phyloP scores from a whole-genome alignment of 2,888 invertebrate species.

The Brachyptera risi region DNA sequence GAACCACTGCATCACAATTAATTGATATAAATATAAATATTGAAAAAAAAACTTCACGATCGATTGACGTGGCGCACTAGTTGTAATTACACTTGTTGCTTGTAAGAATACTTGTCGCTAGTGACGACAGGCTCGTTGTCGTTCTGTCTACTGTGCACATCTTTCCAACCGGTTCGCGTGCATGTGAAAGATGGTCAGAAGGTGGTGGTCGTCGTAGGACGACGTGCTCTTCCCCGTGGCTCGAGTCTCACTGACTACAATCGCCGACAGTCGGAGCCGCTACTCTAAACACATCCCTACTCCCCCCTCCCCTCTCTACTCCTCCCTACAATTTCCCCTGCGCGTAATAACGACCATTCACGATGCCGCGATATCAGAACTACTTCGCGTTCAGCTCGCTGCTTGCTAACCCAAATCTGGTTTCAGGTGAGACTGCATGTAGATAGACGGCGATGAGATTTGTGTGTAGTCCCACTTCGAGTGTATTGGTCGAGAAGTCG shows the following conservation, averaged over 20 bases:
- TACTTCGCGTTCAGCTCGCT: conserved; percentile 15
- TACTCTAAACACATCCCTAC: conserved; percentile 26
- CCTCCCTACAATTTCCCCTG: conserved; percentile 23
- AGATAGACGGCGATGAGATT: conserved; percentile 21
- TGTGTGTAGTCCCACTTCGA: conserved; percentile 20
- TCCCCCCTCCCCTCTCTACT: conserved; percentile 25
- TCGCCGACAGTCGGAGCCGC: background rate
- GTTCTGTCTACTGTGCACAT: conserved; percentile 1
- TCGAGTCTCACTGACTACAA: background rate
- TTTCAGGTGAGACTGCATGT: conserved; percentile 30
- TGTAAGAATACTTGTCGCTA: conserved; percentile 11
- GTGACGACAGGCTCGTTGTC: conserved; percentile 35
- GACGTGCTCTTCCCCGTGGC: background rate
- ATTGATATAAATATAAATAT: too few species aligned
- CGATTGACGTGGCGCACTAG: background rate
- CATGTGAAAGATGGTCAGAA: too few species aligned
- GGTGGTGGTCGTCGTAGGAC: background rate
- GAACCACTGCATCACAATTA: background rate
- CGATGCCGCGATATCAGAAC: too few species aligned
- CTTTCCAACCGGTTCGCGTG: background rate
- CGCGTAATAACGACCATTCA: conserved; percentile 22
- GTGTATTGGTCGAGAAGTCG: background rate
- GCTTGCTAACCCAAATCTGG: conserved; percentile 30
- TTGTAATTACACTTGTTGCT: conserved; percentile 22
- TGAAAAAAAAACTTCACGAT: too few species aligned